A percentile compares a stretch with the other conserved stretches of the same genome.
Conservation (phyloP, 2,888 invertebrate species). For the Agapostemon virescens region DNA sequence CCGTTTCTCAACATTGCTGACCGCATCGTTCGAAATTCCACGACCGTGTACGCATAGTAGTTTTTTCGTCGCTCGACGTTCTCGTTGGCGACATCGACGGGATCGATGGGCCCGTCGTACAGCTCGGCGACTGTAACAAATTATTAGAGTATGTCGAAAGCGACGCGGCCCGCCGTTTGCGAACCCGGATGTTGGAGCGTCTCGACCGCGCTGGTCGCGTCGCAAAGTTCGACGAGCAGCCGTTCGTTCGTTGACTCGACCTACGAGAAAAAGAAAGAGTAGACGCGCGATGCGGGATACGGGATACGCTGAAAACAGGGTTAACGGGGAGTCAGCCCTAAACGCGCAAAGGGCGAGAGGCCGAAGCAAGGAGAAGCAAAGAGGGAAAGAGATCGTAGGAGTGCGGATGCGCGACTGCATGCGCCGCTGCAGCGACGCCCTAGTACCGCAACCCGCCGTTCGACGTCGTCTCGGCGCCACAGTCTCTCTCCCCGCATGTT, state of each 20-base stretch:
- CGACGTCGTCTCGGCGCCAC: constrained; percentile 71
- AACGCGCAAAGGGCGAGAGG: constrained; percentile 4
- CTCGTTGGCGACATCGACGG: not conserved
- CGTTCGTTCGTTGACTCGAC: not conserved
- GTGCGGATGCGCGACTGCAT: constrained; percentile 77
- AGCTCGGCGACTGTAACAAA: not conserved
- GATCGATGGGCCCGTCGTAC: not conserved
- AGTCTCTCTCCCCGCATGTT: constrained; percentile 75
- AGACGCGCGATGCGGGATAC: not conserved
- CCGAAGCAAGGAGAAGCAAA: not conserved
- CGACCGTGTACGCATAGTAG: not conserved
- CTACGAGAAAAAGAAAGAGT: not conserved
- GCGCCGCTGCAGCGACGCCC: constrained; percentile 73
- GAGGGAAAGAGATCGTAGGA: constrained; percentile 42
- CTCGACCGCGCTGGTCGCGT: not conserved
- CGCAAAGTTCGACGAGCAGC: no score
- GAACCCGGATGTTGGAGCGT: not conserved
- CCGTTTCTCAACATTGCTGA: not conserved
- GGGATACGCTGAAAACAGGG: no score
- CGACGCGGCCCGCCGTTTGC: no score
- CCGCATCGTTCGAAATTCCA: not conserved
- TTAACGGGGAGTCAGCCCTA: not conserved
- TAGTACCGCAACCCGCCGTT: constrained; percentile 74
- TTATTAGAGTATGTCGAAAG: no score
- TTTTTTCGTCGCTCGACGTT: not conserved